Evolutionary conservation across 2,113 vertebrate genomes (phyloP), one percentile per base, ranked within the genome.

Genomic region (Nerophis ophidion): DNA sequence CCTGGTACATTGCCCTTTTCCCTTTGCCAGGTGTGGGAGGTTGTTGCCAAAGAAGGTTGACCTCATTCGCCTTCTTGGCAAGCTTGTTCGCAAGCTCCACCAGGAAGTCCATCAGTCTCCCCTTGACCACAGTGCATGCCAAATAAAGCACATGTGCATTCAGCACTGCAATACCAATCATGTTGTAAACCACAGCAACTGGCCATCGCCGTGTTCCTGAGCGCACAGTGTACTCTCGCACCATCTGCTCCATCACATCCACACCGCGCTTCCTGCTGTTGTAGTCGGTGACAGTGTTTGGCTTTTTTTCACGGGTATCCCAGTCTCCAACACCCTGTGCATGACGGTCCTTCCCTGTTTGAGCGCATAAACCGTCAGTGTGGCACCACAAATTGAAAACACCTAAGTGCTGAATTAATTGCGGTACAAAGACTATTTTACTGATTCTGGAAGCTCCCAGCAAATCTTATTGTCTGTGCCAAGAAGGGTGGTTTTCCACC

Each of bases 401-500:
- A 48, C 47, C 13, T 48, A 15, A 16, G 47, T 48, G n/a, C 47
- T 48, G 47, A 7, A 48, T 48, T 16, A 6, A 14, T n/a, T 5
- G 16, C 5, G 46, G 15, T 48, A 14, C 46, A 48, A 48, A 48
- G 14, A 1, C 46, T 15, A 1, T n/a, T 16, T 16, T 14, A 6
- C 45, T 12, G 12, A n/a, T 26, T 26, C 26, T 26, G 26, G 26
- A 26, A 6, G 9, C 47, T 48, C 47, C 15, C 47, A 7, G 47
- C 11, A n/a, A 48, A 8, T 11, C 15, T 16, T 48, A 5, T 65
- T 38, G 19, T 64, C 34, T 48, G 14, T 53, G 36, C 49, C 52
- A 66, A 47, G 19, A 46, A 67, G 17, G 10, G 15, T 33, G 1
- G 6, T 52, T 60, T 75, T 57, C 40, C 47, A 16, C 8, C n/a